These are phyloP conservation scores for Delphinapterus leucas DNA, from an alignment of 2,113 vertebrate species.

Conservation along the genomic window DNA sequence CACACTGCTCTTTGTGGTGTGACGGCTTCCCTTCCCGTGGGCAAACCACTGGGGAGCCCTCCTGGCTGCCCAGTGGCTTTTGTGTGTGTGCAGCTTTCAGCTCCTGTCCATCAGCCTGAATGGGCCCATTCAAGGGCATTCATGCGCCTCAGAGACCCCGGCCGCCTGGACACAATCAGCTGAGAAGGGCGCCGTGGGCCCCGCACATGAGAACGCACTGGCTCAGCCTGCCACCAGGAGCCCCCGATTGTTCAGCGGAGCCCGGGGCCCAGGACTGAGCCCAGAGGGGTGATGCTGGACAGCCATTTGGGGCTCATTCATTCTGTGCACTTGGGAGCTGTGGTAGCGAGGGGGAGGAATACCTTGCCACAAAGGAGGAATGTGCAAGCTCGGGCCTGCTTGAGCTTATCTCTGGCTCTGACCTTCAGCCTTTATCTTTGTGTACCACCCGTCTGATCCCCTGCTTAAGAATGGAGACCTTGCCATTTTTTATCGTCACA, in stretches of 20 bases:
- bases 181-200: constrained; percentile 56
- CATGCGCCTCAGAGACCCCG: constrained; percentile 71
- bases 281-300: constrained; percentile 13
- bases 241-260: constrained; percentile 51
- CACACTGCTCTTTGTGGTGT: constrained; percentile 59
- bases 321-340: neutral
- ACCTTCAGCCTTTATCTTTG: constrained; percentile 38
- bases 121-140: constrained; percentile 81
- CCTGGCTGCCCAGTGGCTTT: constrained; percentile 76
- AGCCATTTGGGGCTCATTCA: constrained; percentile 26
- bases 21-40: constrained; percentile 61
- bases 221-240: constrained; percentile 54
- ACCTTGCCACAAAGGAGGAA: neutral
- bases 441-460: neutral
- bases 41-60: constrained; percentile 38
- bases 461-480: constrained; percentile 2
- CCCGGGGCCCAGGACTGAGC: constrained; percentile 4
- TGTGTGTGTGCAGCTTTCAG: constrained; percentile 79
- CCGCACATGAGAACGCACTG: neutral
- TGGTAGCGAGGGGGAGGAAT: neutral
- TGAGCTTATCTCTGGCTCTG: constrained; percentile 25
- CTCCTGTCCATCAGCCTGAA: constrained; percentile 81
- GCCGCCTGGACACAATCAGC: constrained; percentile 73
- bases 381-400: neutral
- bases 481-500: neutral